Conservation (phyloP, 2,888 invertebrate species). For the Sphaerophoria rueppellii region DNA sequence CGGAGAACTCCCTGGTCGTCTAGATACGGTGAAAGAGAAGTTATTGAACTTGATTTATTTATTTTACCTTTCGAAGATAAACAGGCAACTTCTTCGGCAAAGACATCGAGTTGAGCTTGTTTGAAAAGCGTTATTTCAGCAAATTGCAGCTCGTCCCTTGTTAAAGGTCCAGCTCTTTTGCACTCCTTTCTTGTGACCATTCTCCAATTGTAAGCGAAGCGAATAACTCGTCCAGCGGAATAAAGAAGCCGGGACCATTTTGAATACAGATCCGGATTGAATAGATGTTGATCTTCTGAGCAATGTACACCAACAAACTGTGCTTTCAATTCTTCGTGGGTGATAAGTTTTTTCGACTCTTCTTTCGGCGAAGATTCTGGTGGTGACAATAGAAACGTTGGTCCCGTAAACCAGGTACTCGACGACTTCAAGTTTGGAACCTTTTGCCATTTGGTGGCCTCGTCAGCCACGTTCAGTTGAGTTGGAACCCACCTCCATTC, state of each 20-base stretch:
- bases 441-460: conserved; percentile 10
- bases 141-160: neutral
- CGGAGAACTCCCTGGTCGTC: conserved; percentile 10
- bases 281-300: neutral
- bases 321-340: conserved; percentile 32
- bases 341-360: neutral
- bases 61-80: conserved; percentile 17
- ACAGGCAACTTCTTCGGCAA: neutral
- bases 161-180: conserved; percentile 10
- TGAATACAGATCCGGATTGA: conserved; percentile 6
- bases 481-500: too few relatives aligned
- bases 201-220: conserved; percentile 6
- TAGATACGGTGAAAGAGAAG: conserved; percentile 11
- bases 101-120: conserved; percentile 10
- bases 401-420: conserved; percentile 20
- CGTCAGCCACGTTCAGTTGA: too few relatives aligned
- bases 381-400: conserved; percentile 9
- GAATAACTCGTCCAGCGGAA: neutral
- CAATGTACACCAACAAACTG: conserved; percentile 22
- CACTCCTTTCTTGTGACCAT: neutral
- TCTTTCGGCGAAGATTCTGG: conserved; percentile 10
- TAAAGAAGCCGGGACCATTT: conserved; percentile 19
- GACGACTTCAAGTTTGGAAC: conserved; percentile 3
- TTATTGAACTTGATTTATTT: conserved; percentile 26
- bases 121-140: conserved; percentile 8